Evolutionary conservation across 2,797 vertebrate genomes (phyloP).

Genomic region (Xerus rutilus): DNA sequence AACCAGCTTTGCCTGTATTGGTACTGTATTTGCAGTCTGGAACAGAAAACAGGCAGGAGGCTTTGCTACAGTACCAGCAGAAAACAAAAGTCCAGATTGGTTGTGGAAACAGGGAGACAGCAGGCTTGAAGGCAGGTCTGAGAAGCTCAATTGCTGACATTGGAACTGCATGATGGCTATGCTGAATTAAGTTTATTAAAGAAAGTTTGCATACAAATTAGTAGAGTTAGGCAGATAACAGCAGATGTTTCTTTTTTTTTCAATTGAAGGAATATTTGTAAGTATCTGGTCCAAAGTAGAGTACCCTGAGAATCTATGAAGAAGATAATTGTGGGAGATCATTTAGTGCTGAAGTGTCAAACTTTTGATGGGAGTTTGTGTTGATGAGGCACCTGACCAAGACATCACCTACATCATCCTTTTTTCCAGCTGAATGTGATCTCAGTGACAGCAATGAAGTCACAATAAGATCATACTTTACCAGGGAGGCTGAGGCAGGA

Average conservation of each 20-base stretch:
- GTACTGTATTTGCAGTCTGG: constrained; percentile 76
- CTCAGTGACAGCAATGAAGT: background rate
- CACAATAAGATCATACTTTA: background rate
- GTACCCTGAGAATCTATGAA: background rate
- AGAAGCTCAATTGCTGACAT: background rate
- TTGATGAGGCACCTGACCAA: background rate
- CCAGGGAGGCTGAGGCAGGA: no score
- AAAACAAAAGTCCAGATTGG: constrained; percentile 66
- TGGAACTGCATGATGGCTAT: background rate
- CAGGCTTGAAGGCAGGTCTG: background rate
- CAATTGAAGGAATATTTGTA: background rate
- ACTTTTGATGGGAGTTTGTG: background rate
- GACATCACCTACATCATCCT: background rate
- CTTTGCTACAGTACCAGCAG: constrained; percentile 21
- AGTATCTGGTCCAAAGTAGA: background rate
- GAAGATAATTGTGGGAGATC: background rate
- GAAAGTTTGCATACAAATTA: background rate
- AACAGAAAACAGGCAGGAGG: constrained; percentile 70
- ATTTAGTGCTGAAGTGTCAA: background rate
- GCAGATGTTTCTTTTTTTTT: background rate
- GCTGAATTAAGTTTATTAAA: background rate
- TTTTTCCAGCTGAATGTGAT: background rate
- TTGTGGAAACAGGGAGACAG: constrained; percentile 55
- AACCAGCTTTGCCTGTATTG: constrained; percentile 78
- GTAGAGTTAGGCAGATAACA: background rate